Evolutionary conservation across 2,888 invertebrate species (phyloP), one percentile per base, ranked within the genome.

Genomic region (Diarsia rubi): DNA sequence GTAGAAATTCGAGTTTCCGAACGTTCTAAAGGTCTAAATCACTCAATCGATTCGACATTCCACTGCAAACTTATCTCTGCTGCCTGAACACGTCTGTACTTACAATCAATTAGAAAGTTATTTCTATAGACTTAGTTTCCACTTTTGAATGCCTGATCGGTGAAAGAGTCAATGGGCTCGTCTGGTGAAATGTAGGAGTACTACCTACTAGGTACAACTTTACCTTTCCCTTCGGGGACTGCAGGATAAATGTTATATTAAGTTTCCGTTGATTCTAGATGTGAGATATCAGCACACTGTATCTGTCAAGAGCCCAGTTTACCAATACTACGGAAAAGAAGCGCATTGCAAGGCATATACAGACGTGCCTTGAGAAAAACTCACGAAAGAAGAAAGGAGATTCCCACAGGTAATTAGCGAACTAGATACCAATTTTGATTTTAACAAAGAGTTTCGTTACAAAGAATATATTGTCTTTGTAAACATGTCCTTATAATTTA

Each of bases 271-370:
- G 49, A 63, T 91, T 88, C 19, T 79, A 95, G 97, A 42, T 97
- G 97, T 85, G 97, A 31, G 31, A 31, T 31, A 31, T 31, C 31
- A 4, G 31, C 3, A 31, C 31, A 4, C 31, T 31, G 31, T 31
- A 31, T 4, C 31, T 31, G 31, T 31, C 31, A 31, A 31, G 31
- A 31, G 31, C 4, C 31, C 31, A 31, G 4, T 31, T 31, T 72
- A 99, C 99, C 8, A 98, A 98, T 0, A 97, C 97, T 0, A 97
- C 97, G 72, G 99, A 99, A 93, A 99, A 99, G 90, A 97, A 97
- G 16, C 97, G 98, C 75, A 31, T 31, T 31, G 31, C 31, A 31
- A 31, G 31, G 31, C 31, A 4, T 4, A 31, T 31, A 31, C 97
- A 98, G 86, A 97, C 98, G 87, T 99, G 99, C 90, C 97, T 99